Percentiles rank a stretch among this genome's conserved stretches.
These are phyloP conservation scores for Lomographa bimaculata DNA, from an alignment of 2,888 invertebrate genomes.

Conservation along the genomic window DNA sequence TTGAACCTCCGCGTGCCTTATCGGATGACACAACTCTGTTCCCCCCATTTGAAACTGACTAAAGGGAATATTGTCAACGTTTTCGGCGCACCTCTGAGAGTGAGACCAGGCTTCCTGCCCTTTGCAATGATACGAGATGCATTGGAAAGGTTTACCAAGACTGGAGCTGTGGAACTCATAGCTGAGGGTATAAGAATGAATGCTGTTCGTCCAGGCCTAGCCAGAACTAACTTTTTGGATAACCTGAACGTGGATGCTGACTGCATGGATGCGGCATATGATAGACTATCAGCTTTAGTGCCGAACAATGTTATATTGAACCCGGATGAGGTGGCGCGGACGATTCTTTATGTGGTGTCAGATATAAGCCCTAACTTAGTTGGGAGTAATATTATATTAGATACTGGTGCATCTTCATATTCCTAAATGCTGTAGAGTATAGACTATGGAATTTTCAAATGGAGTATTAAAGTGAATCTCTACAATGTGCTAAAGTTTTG, in stretches of 20 bases:
- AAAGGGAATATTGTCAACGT: slow-evolving; percentile 63
- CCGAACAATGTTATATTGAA: slow-evolving; percentile 54
- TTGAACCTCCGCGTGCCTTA: slow-evolving; percentile 59
- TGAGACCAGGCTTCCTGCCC: slow-evolving; percentile 54
- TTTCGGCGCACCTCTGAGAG: slow-evolving; percentile 48
- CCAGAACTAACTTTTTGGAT: slow-evolving; percentile 54
- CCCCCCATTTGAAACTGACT: slow-evolving; percentile 51
- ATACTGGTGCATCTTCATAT: slow-evolving; percentile 49
- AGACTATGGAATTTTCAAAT: too few species aligned
- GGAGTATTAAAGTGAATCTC: slow-evolving; percentile 4
- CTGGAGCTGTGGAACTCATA: slow-evolving; percentile 55
- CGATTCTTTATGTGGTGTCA: slow-evolving; percentile 57
- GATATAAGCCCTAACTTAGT: slow-evolving; percentile 52
- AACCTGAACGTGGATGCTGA: slow-evolving; percentile 57
- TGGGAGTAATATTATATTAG: slow-evolving; percentile 50
- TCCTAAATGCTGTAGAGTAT: too few species aligned
- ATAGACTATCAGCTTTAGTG: slow-evolving; percentile 42
- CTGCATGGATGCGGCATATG: slow-evolving; percentile 46
- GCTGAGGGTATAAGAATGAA: slow-evolving; percentile 61
- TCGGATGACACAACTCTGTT: slow-evolving; percentile 53
- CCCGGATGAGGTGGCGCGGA: slow-evolving; percentile 59
- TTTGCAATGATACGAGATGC: slow-evolving; percentile 56
- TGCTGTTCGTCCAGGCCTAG: slow-evolving; percentile 59
- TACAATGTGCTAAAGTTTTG: too few species aligned
- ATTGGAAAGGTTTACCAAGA: slow-evolving; percentile 55